Evolutionary conservation across 2,888 invertebrate genomes (phyloP).

Genomic region (Mesoligia furuncula): DNA sequence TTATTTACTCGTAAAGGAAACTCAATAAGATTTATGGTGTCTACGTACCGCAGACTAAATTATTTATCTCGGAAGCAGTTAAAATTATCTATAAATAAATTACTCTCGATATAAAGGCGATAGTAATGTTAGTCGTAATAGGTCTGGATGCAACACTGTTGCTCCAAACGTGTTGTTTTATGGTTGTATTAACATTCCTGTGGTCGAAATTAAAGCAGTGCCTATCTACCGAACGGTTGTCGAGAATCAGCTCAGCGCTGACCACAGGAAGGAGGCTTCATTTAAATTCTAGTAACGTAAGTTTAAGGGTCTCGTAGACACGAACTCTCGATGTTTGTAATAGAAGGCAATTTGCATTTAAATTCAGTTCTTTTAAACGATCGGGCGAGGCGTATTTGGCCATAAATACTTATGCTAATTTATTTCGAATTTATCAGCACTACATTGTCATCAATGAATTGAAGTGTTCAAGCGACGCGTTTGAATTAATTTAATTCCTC

Average conservation of each 20-base stretch:
- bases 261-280: conserved; percentile 64
- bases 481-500: conserved; percentile 40
- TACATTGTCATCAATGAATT: conserved; percentile 57
- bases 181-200: conserved; percentile 50
- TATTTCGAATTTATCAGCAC: conserved; percentile 47
- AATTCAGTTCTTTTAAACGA: conserved; percentile 67
- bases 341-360: conserved; percentile 70
- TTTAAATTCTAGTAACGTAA: conserved; percentile 66
- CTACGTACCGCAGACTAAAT: conserved; percentile 67
- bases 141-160: conserved; percentile 56
- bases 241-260: conserved; percentile 48
- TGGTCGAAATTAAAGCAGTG: conserved; percentile 57
- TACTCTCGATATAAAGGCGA: conserved; percentile 65
- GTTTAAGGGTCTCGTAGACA: conserved; percentile 68
- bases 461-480: conserved; percentile 29
- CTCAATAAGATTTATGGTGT: conserved; percentile 70
- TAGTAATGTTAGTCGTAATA: conserved; percentile 63
- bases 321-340: conserved; percentile 68
- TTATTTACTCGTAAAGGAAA: conserved; percentile 67
- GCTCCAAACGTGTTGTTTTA: conserved; percentile 41
- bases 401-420: conserved; percentile 62
- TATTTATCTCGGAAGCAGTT: conserved; percentile 74
- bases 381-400: conserved; percentile 52
- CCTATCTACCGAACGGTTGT: conserved; percentile 41
- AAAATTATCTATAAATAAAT: conserved; percentile 72